Conservation (phyloP, 1,140 invertebrate species). For the Teleopsis dalmanni region DNA sequence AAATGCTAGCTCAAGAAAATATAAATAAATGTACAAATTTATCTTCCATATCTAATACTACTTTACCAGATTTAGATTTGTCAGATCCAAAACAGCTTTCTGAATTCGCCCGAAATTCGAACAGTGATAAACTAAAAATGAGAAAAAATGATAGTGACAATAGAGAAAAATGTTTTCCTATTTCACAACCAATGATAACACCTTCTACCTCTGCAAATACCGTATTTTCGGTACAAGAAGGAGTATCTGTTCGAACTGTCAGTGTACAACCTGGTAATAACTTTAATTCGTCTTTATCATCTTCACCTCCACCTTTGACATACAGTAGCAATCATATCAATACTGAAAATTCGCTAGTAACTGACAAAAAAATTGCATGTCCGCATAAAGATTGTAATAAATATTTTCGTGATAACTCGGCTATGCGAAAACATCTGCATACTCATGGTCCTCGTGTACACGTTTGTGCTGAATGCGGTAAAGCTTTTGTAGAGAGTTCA, state of each 20-base stretch:
- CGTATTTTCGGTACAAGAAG: no score
- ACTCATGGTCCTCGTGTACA: constrained; percentile 95
- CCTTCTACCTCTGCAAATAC: no score
- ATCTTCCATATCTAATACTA: constrained; percentile 43
- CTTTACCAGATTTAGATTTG: constrained; percentile 77
- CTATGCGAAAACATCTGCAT: constrained; percentile 96
- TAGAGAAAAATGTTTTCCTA: no score
- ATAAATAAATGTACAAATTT: no score
- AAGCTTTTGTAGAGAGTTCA: constrained; percentile 96
- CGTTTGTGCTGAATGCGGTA: constrained; percentile 96
- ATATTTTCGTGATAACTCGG: constrained; percentile 96
- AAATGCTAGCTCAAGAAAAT: constrained; percentile 17
- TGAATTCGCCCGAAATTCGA: constrained; percentile 77
- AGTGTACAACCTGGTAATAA: no score
- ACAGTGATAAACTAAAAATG: constrained; percentile 52
- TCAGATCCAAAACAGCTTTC: constrained; percentile 90
- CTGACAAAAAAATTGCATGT: constrained; percentile 60
- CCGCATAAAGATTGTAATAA: constrained; percentile 94
- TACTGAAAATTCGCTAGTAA: not conserved
- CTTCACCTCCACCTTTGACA: constrained; percentile 7
- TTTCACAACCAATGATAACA: no score
- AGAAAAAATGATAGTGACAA: constrained; percentile 10
- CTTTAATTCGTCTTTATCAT: no score
- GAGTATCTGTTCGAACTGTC: no score
- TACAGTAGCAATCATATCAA: constrained; percentile 4